Evolutionary conservation across 2,797 vertebrate species (phyloP), one percentile per base, ranked within the genome.

Genomic region (Dendrocincla tyrannina): DNA sequence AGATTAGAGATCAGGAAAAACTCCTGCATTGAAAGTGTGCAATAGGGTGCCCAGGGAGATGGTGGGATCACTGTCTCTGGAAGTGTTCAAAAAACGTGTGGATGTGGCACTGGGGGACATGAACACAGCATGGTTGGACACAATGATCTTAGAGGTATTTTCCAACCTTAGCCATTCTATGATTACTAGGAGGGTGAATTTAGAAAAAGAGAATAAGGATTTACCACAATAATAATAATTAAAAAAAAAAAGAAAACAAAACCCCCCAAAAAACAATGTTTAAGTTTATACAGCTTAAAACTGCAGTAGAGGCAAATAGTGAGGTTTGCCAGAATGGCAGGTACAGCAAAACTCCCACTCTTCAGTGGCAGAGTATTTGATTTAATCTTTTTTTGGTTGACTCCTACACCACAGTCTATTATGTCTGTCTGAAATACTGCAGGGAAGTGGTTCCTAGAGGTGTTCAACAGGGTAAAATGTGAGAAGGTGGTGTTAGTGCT

Each of bases 81-180:
- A 63, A 32, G 3, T 5, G 8, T 20, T 28, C 0, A 3, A 15
- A 49, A 33, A 19, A 7, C 3, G 10, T 41, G 23, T 28, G 24
- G 18, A 11, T 63, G 32, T 52, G 74, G 30, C 17, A 41, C 35
- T 10, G 23, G 30, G 35, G 67, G 18, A 23, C 19, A 9, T 14
- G 47, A 17, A 15, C 24, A 10, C 32, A 28, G 59, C 7, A 2
- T 5, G 6, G 39, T 7, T 53, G 49, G 49, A 5, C 20, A 30
- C 39, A 30, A 3, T 3, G 15, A 18, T 30, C 49, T 28, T 12
- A 4, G 30, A n/a, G 58, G 6, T 32, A 8, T 44, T 15, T 33
- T 68, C 18, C 55, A 33, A 2, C 25, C 27, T 18, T 5, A 19
- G 22, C 7, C 5, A 4, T 32, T 27, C 17, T 2, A 0, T 19